These are phyloP conservation scores for Gephyroberyx darwinii DNA, from an alignment of 2,797 vertebrate species.

Conservation along the genomic window DNA sequence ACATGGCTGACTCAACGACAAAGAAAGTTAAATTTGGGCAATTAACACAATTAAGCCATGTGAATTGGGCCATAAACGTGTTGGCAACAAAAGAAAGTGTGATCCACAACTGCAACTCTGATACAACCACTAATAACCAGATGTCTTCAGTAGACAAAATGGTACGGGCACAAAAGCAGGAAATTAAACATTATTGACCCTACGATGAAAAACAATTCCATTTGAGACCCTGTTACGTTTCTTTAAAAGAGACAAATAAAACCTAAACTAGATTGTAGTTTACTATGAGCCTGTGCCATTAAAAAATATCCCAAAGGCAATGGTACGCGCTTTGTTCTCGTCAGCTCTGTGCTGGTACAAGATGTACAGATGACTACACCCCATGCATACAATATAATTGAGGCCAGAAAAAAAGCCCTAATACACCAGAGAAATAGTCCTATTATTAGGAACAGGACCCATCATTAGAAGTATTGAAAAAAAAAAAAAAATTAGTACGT, in stretches of 20 bases:
- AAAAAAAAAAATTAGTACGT: too few species aligned
- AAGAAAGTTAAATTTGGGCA: neutral
- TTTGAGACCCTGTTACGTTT: too few species aligned
- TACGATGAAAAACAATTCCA: too few species aligned
- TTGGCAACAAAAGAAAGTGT: slow-evolving; percentile 1
- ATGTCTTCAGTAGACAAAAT: neutral
- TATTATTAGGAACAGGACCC: too few species aligned
- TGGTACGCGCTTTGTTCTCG: too few species aligned
- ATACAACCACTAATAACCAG: neutral
- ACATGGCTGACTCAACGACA: slow-evolving; percentile 17
- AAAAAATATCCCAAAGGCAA: neutral
- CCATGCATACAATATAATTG: neutral
- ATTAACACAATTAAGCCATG: neutral
- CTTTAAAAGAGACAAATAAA: too few species aligned
- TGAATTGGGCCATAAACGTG: neutral
- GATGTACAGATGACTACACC: slow-evolving; percentile 41
- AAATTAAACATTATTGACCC: neutral
- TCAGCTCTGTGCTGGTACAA: slow-evolving; percentile 26
- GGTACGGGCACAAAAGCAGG: neutral
- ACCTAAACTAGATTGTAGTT: too few species aligned
- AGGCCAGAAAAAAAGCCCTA: neutral
- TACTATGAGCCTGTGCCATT: neutral
- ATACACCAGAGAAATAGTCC: neutral
- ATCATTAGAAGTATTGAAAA: too few species aligned
- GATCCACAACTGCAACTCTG: neutral